phyloP scores from a whole-genome alignment of 2,113 vertebrate species.

The Trichomycterus rosablanca region DNA sequence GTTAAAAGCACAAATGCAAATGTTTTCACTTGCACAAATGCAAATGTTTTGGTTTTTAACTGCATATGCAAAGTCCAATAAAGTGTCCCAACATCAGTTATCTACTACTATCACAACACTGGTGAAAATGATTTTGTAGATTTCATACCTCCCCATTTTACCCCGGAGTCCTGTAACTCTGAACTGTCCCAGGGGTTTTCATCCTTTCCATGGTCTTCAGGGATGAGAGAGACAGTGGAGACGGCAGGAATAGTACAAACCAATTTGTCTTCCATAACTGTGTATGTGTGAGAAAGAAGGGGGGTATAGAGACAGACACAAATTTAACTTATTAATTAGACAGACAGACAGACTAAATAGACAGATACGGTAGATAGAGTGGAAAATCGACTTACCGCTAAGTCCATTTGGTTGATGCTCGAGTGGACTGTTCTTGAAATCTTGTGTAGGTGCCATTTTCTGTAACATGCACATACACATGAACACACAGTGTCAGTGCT shows the following conservation, averaged over 20 bases:
- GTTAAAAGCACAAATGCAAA: too few relatives aligned
- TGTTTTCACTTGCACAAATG: too few relatives aligned
- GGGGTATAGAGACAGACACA: neutral
- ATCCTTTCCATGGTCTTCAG: slow-evolving; percentile 45
- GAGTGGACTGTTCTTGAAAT: slow-evolving; percentile 5
- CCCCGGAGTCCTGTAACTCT: slow-evolving; percentile 70
- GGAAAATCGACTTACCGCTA: neutral
- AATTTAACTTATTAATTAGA: neutral
- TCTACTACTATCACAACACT: too few relatives aligned
- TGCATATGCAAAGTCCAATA: too few relatives aligned
- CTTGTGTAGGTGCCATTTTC: slow-evolving; percentile 9
- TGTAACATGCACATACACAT: neutral
- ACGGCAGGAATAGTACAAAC: slow-evolving; percentile 60
- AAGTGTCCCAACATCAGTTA: too few relatives aligned
- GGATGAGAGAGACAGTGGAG: slow-evolving; percentile 74
- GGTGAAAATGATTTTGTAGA: neutral
- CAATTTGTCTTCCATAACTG: slow-evolving; percentile 45
- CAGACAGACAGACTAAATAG: neutral
- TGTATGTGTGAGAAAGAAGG: neutral
- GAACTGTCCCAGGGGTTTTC: slow-evolving; percentile 80
- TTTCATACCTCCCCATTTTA: slow-evolving; percentile 82
- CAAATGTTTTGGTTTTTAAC: too few relatives aligned
- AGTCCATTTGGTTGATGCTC: neutral
- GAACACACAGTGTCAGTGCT: neutral
- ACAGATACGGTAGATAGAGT: neutral